phyloP scores from a whole-genome alignment of 2,113 vertebrate species.

The Hemibagrus wyckioides region DNA sequence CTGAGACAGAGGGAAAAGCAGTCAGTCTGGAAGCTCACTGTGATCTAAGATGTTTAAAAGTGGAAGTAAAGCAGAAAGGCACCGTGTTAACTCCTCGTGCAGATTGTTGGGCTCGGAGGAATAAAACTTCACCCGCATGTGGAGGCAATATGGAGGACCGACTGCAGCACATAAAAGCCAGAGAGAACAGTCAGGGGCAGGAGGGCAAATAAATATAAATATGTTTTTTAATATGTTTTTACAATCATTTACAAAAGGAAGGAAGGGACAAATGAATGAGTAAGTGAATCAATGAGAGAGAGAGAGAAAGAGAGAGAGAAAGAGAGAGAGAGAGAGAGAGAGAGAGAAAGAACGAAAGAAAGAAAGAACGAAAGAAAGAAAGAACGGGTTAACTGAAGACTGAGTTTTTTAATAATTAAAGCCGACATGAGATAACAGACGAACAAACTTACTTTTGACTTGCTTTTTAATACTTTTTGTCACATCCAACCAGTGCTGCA shows the following conservation, averaged over 20 bases:
- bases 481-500: conserved; percentile 95
- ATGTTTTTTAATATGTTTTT: background rate
- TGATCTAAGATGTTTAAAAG: background rate
- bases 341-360: background rate
- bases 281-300: background rate
- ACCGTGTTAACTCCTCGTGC: conserved; percentile 96
- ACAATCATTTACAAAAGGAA: background rate
- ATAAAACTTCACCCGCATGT: conserved; percentile 98
- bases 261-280: background rate
- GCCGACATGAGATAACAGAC: background rate
- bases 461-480: conserved; percentile 99
- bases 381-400: background rate
- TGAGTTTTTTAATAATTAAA: background rate
- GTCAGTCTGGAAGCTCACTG: background rate
- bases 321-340: background rate
- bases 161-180: conserved; percentile 65
- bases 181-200: background rate
- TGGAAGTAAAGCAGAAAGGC: conserved; percentile 23
- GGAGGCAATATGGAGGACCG: conserved; percentile 95
- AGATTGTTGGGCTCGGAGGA: conserved; percentile 98
- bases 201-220: background rate
- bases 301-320: accelerated
- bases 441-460: conserved; percentile 91
- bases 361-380: background rate
- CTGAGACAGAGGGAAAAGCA: conserved; percentile 64